Conservation (phyloP, 1,140 invertebrate genomes). For the Drosophila sulfurigaster region DNA sequence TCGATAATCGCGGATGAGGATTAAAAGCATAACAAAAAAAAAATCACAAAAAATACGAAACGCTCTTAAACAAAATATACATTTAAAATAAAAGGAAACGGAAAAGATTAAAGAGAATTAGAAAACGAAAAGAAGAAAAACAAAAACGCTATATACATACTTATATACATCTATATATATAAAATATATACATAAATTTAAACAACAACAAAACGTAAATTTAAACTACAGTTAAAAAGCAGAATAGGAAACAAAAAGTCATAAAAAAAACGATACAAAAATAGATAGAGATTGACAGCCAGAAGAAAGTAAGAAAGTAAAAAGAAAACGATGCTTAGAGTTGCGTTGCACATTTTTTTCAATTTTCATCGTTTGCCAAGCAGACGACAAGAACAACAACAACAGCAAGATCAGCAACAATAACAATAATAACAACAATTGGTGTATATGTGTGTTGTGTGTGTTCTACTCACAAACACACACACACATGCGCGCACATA, state of each 20-base stretch:
- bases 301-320: constrained; percentile 51
- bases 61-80: constrained; percentile 72
- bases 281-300: constrained; percentile 44
- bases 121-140: constrained; percentile 26
- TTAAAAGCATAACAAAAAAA: constrained; percentile 38
- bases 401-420: constrained; percentile 29
- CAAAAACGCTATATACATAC: constrained; percentile 42
- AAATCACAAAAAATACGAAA: constrained; percentile 66
- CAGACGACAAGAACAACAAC: constrained; percentile 63
- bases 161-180: constrained; percentile 48
- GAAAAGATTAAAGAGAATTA: constrained; percentile 27
- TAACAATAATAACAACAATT: constrained; percentile 49
- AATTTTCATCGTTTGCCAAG: constrained; percentile 82
- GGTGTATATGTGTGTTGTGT: constrained; percentile 14
- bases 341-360: constrained; percentile 81
- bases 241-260: constrained; percentile 52
- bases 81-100: constrained; percentile 31
- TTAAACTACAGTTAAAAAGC: constrained; percentile 75
- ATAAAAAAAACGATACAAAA: constrained; percentile 39
- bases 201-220: constrained; percentile 70
- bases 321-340: constrained; percentile 76
- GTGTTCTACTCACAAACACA: constrained; percentile 39
- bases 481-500: constrained; percentile 41
- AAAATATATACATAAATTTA: constrained; percentile 64
- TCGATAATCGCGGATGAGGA: constrained; percentile 34